These are phyloP conservation scores for Scleropages formosus DNA, from an alignment of 2,797 vertebrate genomes.

Conservation along the genomic window DNA sequence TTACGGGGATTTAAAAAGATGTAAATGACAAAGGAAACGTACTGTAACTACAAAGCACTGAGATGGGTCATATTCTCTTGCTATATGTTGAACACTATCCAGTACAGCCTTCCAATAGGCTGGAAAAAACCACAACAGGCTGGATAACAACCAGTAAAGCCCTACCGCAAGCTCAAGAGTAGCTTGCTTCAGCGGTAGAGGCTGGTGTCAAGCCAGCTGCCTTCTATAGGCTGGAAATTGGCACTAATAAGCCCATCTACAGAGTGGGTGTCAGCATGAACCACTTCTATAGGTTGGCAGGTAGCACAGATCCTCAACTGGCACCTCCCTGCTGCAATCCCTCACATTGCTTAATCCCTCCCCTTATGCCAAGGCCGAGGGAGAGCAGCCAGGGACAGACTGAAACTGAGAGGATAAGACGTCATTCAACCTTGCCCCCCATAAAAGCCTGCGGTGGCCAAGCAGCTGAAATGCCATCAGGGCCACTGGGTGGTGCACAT, in stretches of 20 bases:
- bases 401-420: conserved; percentile 20
- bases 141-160: neutral
- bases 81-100: too few relatives aligned
- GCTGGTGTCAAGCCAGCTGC: neutral
- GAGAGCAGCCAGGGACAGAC: conserved; percentile 26
- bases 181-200: neutral
- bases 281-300: neutral
- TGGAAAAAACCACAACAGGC: neutral
- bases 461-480: conserved; percentile 14
- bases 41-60: neutral
- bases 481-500: neutral
- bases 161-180: conserved; percentile 11
- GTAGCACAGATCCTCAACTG: neutral
- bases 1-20: too few relatives aligned
- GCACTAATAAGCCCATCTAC: neutral
- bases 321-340: neutral
- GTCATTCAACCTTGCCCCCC: neutral
- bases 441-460: neutral
- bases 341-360: neutral
- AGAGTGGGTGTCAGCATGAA: neutral
- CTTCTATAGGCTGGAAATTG: neutral
- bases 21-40: too few relatives aligned
- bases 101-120: neutral
- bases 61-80: neutral
- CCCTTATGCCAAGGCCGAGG: neutral